Evolutionary conservation across 2,113 vertebrate species (phyloP).

Genomic region (Candoia aspera): DNA sequence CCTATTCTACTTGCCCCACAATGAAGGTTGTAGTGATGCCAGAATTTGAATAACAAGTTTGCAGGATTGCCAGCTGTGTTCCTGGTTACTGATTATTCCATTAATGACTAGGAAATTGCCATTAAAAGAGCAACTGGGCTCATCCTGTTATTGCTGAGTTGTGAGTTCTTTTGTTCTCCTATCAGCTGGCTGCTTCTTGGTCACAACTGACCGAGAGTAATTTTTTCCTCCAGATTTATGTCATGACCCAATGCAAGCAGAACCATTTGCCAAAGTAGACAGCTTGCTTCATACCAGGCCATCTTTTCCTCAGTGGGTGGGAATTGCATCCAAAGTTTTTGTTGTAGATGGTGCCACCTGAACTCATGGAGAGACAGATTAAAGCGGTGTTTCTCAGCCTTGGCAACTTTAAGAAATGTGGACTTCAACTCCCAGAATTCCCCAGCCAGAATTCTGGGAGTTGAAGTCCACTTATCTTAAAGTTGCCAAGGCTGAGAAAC

Average conservation of each 20-base stretch:
- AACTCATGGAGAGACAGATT: not conserved
- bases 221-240: not conserved
- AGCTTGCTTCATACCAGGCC: not conserved
- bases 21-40: too few relatives aligned
- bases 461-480: too few relatives aligned
- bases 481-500: too few relatives aligned
- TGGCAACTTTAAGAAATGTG: too few relatives aligned
- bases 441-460: too few relatives aligned
- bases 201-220: not conserved
- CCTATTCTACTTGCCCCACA: not conserved
- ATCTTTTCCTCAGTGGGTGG: not conserved
- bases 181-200: not conserved
- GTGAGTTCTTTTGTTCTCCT: not conserved
- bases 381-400: too few relatives aligned
- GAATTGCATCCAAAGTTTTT: not conserved
- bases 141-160: not conserved
- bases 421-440: too few relatives aligned
- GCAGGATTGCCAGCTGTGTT: not conserved
- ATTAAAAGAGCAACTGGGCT: not conserved
- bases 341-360: not conserved
- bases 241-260: slow-evolving; percentile 1
- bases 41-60: not conserved
- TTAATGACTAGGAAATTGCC: not conserved
- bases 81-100: not conserved
- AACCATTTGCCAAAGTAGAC: not conserved